phyloP scores from a whole-genome alignment of 2,888 invertebrate genomes.

The Crioceris asparagi region DNA sequence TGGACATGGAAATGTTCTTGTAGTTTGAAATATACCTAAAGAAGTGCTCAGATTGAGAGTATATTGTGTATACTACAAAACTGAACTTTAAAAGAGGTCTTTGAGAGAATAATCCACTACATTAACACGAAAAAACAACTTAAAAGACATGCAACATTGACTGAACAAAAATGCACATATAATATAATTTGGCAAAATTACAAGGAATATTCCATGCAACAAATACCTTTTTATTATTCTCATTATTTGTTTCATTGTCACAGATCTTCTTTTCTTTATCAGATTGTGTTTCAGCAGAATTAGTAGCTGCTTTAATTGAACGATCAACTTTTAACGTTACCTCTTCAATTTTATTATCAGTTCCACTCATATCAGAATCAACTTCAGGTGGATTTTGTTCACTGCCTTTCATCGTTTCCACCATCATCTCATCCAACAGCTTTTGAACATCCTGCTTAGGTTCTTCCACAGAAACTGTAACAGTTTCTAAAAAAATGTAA shows the following conservation, averaged over 20 bases:
- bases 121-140: too few relatives aligned
- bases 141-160: too few relatives aligned
- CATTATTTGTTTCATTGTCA: conserved; percentile 21
- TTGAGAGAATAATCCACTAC: too few relatives aligned
- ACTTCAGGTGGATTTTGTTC: conserved; percentile 22
- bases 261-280: conserved; percentile 10
- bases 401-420: conserved; percentile 37
- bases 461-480: too few relatives aligned
- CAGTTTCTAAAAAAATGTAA: too few relatives aligned
- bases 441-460: conserved; percentile 16
- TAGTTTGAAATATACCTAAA: too few relatives aligned
- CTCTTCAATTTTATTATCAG: conserved; percentile 24
- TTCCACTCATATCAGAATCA: conserved; percentile 30
- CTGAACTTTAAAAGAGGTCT: too few relatives aligned
- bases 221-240: conserved; percentile 25
- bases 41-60: too few relatives aligned
- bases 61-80: not conserved
- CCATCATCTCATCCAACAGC: conserved; percentile 40
- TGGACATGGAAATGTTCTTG: too few relatives aligned
- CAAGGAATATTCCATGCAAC: too few relatives aligned
- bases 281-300: conserved; percentile 6
- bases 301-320: conserved; percentile 7
- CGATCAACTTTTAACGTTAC: conserved; percentile 16
- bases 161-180: too few relatives aligned
- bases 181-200: too few relatives aligned